Conservation (phyloP, 2,113 vertebrate genomes). For the Ivindomyrus marchei region DNA sequence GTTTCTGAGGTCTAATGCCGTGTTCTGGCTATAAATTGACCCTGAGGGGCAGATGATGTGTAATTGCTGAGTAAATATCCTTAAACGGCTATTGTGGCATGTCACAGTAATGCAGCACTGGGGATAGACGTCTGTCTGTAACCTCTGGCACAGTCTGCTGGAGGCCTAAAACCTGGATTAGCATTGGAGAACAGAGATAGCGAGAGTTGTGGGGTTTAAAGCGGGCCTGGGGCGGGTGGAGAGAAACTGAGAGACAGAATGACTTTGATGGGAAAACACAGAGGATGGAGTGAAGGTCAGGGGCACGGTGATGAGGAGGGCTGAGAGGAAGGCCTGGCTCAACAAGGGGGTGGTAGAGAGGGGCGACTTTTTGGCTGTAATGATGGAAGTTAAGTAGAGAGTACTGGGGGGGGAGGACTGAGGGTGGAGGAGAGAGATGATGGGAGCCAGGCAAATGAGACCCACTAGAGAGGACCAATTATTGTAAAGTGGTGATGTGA, state of each 20-base stretch:
- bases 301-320: not conserved
- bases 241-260: conserved; percentile 31
- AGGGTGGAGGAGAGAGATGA: not conserved
- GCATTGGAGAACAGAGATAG: not conserved
- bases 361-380: conserved; percentile 20
- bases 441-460: conserved; percentile 23
- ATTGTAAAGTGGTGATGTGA: not conserved
- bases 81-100: conserved; percentile 45
- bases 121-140: conserved; percentile 23
- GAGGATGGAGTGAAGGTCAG: conserved; percentile 7
- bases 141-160: conserved; percentile 14
- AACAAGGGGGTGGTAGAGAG: not conserved
- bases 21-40: conserved; percentile 41
- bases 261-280: not conserved
- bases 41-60: conserved; percentile 39
- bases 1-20: conserved; percentile 22
- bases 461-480: conserved; percentile 29
- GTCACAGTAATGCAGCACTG: conserved; percentile 33
- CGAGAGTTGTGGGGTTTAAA: not conserved
- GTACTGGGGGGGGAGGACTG: conserved; percentile 9
- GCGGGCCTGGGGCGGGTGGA: not conserved
- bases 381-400: conserved; percentile 39
- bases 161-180: not conserved
- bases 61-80: conserved; percentile 59
- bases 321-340: not conserved